Base-by-base conservation (phyloP, 2,113 vertebrate genomes). In the Columba livia region DNA sequence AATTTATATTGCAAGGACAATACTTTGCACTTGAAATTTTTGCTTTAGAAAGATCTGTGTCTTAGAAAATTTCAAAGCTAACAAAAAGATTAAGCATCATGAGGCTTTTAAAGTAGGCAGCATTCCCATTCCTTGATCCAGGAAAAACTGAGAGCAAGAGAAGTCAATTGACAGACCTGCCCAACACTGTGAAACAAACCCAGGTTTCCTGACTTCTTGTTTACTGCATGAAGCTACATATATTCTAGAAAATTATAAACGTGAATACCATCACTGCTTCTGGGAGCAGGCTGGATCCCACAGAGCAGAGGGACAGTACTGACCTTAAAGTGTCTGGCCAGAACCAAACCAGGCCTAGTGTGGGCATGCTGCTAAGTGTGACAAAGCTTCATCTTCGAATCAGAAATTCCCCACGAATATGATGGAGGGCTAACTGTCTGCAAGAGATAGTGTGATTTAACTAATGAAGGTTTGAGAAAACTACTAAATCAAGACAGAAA, bases 191-290 rank as follows among this genome's bases (percentile, higher is more conserved):
- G 64, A 85, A 94, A 93, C 50, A 88, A 87, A 93, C 51, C 9
- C 50, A 85, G 20, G 32, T 69, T 94, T 91, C 75, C 85, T 69
- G 74, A 93, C 42, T 93, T 84, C 72, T 77, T 90, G 44, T 72
- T 79, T 89, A 79, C 23, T 79, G 40, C 31, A 28, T 21, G 10
- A 85, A 78, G 66, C 18, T 54, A 40, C 70, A 67, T 31, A 64
- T 1, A 21, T 38, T n/a, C 31, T 28, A 69, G 29, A 71, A 54
- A 60, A 85, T 15, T 50, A 60, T 48, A 83, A 92, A 72, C 44
- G 15, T 31, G 54, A 71, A 60, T 3, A 61, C 10, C 21, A 34
- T 25, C 2, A 2, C 57, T 64, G 48, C 42, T 85, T 65, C 42
- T 42, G 65, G 38, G 66, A 58, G 29, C 65, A 79, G 40, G 28